Evolutionary conservation across 1,140 invertebrate species (phyloP).

Genomic region (Eumeta japonica): DNA sequence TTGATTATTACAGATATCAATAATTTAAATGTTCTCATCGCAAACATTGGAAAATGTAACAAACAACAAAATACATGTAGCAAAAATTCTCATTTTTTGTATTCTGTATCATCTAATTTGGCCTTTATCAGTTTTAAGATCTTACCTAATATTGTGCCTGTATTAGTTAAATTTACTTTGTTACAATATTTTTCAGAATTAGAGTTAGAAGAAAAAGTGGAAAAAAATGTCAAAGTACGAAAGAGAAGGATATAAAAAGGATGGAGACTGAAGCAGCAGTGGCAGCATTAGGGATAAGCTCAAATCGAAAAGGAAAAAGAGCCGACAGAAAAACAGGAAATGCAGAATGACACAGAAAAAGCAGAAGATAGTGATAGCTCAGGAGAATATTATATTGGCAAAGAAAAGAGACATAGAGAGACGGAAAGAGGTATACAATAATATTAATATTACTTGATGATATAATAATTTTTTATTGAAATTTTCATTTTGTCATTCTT

Average conservation of each 20-base stretch:
- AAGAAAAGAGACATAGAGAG: conserved; percentile 66
- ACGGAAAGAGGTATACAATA: conserved; percentile 70
- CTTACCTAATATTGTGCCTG: background rate
- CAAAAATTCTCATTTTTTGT: background rate
- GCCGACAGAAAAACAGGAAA: conserved; percentile 25
- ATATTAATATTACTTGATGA: conserved; percentile 17
- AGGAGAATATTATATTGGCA: conserved; percentile 68
- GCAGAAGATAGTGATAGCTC: conserved; percentile 38
- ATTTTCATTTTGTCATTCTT: no score
- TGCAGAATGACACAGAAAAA: conserved; percentile 16
- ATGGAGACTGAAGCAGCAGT: conserved; percentile 37
- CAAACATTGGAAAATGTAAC: no score
- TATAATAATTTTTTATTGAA: no score
- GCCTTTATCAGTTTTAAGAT: no score
- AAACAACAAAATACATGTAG: background rate
- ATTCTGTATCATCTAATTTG: background rate
- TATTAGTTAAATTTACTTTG: background rate
- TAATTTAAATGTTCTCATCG: background rate
- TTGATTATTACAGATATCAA: background rate
- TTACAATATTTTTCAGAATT: conserved; percentile 24
- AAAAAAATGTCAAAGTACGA: conserved; percentile 16
- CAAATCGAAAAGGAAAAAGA: conserved; percentile 33
- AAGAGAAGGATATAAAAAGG: conserved; percentile 20
- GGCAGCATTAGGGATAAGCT: conserved; percentile 57
- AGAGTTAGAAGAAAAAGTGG: conserved; percentile 23